Conservation (phyloP, 2,797 vertebrate species). For the Phylloscopus collybita region DNA sequence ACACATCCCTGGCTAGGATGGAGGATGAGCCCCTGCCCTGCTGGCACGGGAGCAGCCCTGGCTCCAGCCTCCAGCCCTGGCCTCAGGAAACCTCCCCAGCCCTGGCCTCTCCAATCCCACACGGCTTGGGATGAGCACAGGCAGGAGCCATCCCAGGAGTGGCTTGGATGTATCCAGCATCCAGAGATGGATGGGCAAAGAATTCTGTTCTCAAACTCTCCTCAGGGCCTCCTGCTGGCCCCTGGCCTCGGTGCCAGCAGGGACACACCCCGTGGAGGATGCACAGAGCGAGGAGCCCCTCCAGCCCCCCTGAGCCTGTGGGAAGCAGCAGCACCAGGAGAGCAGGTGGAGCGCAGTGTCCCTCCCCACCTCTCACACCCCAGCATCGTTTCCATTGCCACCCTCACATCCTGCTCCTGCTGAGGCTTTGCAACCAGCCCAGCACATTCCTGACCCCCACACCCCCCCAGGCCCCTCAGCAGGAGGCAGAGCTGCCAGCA, state of each 20-base stretch:
- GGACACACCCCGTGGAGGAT: background rate
- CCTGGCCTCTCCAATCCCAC: background rate
- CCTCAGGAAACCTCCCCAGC: background rate
- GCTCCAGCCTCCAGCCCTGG: background rate
- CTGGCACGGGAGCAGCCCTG: background rate
- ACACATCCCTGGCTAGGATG: background rate
- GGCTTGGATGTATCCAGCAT: background rate
- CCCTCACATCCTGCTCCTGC: background rate
- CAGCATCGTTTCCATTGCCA: background rate
- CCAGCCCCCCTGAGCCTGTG: fast-evolving
- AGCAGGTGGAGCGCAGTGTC: background rate
- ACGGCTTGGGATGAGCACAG: background rate
- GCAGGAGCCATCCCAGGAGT: background rate
- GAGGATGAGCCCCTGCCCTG: background rate
- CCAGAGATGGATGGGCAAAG: background rate
- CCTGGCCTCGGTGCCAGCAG: background rate
- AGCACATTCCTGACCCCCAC: background rate
- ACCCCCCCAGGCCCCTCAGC: background rate
- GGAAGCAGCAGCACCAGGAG: background rate
- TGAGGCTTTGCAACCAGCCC: background rate
- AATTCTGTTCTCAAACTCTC: background rate
- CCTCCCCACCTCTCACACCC: background rate
- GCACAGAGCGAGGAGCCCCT: background rate
- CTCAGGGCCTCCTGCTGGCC: background rate
- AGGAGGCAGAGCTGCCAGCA: background rate